Evolutionary conservation across 2,888 invertebrate species (phyloP), one percentile per base, ranked within the genome.

Genomic region (Eupithecia subumbrata): DNA sequence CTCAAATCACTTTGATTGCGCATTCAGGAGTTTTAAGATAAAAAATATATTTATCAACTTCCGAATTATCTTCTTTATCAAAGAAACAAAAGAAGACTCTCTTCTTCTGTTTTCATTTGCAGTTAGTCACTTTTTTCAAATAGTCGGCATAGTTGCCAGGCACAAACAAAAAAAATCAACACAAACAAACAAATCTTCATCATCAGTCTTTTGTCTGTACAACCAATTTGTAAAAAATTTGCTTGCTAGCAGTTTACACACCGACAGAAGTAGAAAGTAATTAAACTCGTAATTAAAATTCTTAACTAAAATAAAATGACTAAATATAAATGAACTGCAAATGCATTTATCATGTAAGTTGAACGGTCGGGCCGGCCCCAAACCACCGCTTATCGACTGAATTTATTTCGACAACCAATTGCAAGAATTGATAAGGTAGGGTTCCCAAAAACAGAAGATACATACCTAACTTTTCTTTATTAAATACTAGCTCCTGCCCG

Each of bases 321-420:
- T 3, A 43, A 70, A 77, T 75, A 71, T 64, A 74, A 63, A 67
- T 43, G 18, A 52, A 69, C 74, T 52, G 68, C 56, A 78, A 81
- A 79, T 79, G 77, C 78, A 79, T 79, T 79, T 78, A 71, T 78
- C 76, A 76, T 79, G 79, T 81, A 77, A 79, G 76, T 74, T 71
- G 43, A 63, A 56, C 3, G 12, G 43, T 66, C 69, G 60, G 34
- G 63, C 71, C 71, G 71, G 68, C n/a, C 43, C 48, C 67, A 68
- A 79, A 74, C 74, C 74, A 71, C 56, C 30, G 37, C 75, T 79
- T 80, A 78, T 81, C 76, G 72, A 73, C 74, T 73, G 75, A 80
- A 82, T 82, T 79, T 82, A 82, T 82, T 76, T 78, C 69, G 78
- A 82, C 81, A 83, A 84, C 84, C 83, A 82, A 85, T 86, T 80